phyloP scores from a whole-genome alignment of 2,888 invertebrate genomes.

The Agonopterix arenella region DNA sequence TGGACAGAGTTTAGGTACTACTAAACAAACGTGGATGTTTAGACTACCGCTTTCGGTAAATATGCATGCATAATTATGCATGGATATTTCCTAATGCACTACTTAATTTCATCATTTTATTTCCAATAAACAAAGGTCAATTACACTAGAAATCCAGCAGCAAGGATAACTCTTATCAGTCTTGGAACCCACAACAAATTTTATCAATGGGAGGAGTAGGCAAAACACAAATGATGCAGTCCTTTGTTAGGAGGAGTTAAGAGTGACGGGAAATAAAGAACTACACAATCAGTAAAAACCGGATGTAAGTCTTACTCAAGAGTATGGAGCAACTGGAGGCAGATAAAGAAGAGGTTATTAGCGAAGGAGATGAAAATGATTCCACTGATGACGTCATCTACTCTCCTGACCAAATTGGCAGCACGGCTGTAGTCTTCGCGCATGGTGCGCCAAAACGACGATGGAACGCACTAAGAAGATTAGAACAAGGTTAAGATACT shows the following conservation, averaged over 20 bases:
- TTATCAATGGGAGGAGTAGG: neutral
- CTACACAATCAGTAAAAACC: neutral
- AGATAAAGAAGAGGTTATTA: conserved; percentile 83
- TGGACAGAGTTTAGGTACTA: too few species aligned
- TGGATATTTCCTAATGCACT: too few species aligned
- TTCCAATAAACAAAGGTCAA: too few species aligned
- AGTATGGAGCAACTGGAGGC: conserved; percentile 81
- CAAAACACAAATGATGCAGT: conserved; percentile 10
- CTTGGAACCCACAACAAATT: too few species aligned
- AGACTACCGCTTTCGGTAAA: too few species aligned
- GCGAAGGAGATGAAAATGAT: conserved; percentile 81
- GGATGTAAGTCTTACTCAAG: conserved; percentile 68
- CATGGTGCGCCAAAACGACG: conserved; percentile 45
- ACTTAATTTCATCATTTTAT: too few species aligned
- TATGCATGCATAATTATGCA: too few species aligned
- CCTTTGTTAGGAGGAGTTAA: too few species aligned
- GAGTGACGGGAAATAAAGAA: neutral
- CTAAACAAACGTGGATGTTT: too few species aligned
- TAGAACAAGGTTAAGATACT: too few species aligned
- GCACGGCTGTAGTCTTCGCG: conserved; percentile 79
- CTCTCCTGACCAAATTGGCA: conserved; percentile 69
- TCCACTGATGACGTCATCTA: conserved; percentile 78
- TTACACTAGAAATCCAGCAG: too few species aligned
- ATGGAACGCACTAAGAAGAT: conserved; percentile 30
- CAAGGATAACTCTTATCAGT: too few species aligned